These are phyloP conservation scores for Apis cerana DNA, from an alignment of 1,140 invertebrate genomes.

Conservation along the genomic window DNA sequence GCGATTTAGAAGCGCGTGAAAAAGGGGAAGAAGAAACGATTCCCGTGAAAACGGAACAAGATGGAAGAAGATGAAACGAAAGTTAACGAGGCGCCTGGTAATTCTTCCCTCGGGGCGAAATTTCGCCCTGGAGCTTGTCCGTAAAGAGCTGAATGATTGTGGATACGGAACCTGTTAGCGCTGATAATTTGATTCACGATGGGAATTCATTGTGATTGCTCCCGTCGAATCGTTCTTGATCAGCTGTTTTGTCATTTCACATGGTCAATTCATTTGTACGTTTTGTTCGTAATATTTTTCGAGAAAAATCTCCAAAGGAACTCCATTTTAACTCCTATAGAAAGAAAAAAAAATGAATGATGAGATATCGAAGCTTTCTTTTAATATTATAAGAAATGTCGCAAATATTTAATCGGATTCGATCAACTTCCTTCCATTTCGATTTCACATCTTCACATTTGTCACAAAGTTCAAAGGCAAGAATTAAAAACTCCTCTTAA, in stretches of 20 bases:
- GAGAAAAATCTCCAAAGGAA: not conserved
- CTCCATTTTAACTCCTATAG: no score
- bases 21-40: constrained; percentile 28
- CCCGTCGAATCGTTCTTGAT: not conserved
- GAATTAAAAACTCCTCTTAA: not conserved
- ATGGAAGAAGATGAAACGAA: constrained; percentile 21
- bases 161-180: constrained; percentile 27
- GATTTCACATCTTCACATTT: not conserved
- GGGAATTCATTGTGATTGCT: constrained; percentile 7
- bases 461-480: not conserved
- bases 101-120: constrained; percentile 38
- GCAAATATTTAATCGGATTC: not conserved
- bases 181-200: constrained; percentile 29
- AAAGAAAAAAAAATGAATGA: no score
- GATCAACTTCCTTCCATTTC: not conserved
- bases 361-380: not conserved
- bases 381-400: not conserved
- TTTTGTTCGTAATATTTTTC: not conserved
- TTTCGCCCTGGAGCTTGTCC: constrained; percentile 1
- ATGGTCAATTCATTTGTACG: not conserved
- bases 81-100: constrained; percentile 48
- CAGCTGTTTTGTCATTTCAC: constrained; percentile 3
- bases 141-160: constrained; percentile 9
- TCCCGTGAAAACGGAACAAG: constrained; percentile 1
- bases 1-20: constrained; percentile 33